A percentile compares a stretch with the other conserved stretches of the same genome.
Evolutionary conservation across 2,113 vertebrate genomes (phyloP).

Genomic region (Prionailurus bengalensis): DNA sequence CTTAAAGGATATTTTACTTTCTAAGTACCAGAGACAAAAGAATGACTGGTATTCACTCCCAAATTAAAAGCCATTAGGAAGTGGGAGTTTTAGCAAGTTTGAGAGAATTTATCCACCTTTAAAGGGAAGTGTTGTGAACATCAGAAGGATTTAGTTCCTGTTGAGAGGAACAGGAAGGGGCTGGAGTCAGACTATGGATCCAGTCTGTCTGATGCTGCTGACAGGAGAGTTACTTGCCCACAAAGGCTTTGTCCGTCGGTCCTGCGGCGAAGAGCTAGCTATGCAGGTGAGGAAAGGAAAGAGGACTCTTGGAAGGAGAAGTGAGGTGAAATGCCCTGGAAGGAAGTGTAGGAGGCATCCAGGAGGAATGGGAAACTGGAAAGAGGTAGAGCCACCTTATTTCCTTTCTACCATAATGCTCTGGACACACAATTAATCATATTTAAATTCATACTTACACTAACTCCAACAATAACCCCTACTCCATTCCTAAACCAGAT

Average conservation of each 20-base stretch:
- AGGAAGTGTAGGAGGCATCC: not conserved
- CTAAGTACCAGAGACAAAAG: slow-evolving; percentile 46
- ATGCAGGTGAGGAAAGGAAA: not conserved
- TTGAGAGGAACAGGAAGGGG: not conserved
- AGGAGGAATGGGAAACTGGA: not conserved
- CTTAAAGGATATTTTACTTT: slow-evolving; percentile 33
- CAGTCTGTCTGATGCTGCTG: not conserved
- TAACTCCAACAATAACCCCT: not conserved
- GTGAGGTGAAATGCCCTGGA: not conserved
- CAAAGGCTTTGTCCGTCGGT: rapidly evolving
- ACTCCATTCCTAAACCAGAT: not conserved
- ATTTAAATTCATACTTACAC: not conserved
- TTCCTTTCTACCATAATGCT: not conserved
- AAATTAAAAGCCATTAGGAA: not conserved
- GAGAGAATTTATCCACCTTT: not conserved
- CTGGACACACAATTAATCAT: not conserved
- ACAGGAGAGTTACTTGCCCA: not conserved
- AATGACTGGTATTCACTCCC: not conserved
- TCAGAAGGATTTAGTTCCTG: not conserved
- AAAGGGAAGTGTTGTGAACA: not conserved
- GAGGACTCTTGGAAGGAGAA: not conserved
- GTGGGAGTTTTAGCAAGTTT: not conserved
- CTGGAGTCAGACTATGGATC: too few species aligned
- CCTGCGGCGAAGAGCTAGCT: not conserved
- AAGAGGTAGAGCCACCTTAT: not conserved